Evolutionary conservation across 53 echinoderm and acorn worm species (phyloP).

Genomic region (Henricia sp.): DNA sequence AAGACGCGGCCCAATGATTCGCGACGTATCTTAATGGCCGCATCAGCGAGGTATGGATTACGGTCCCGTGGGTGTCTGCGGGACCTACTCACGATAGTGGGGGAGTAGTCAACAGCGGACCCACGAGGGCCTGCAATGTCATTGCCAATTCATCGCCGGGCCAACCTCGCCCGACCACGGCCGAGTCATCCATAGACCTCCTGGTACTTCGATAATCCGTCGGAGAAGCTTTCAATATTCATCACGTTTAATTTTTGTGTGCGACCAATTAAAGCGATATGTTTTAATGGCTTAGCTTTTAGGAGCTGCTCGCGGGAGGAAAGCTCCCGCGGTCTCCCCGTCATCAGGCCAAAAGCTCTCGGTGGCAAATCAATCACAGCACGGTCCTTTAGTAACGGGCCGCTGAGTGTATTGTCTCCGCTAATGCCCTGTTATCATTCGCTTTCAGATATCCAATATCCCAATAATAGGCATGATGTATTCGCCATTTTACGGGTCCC

Average conservation of each 20-base stretch:
- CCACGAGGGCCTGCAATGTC: slow-evolving; percentile 43
- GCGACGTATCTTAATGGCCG: slow-evolving; percentile 25
- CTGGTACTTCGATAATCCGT: slow-evolving; percentile 20
- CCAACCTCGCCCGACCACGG: background rate
- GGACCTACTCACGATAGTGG: slow-evolving; percentile 20
- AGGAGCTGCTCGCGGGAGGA: slow-evolving; percentile 25
- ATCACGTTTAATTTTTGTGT: background rate
- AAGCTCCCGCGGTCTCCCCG: slow-evolving; percentile 6
- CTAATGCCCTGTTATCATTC: slow-evolving; percentile 27
- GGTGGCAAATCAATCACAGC: slow-evolving; percentile 50
- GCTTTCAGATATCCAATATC: slow-evolving; percentile 16
- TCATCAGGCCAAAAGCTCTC: slow-evolving; percentile 49
- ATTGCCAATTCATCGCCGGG: slow-evolving; percentile 26
- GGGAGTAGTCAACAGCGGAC: slow-evolving; percentile 7
- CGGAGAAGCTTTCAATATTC: slow-evolving; percentile 35
- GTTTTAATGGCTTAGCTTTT: slow-evolving; percentile 67
- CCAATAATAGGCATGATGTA: slow-evolving; percentile 27
- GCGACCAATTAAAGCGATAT: slow-evolving; percentile 67
- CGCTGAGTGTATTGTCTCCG: slow-evolving; percentile 23
- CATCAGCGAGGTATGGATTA: slow-evolving; percentile 37
- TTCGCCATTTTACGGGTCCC: slow-evolving; percentile 15
- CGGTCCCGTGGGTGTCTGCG: slow-evolving; percentile 30
- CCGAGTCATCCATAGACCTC: background rate
- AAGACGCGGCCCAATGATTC: background rate
- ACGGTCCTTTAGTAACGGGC: slow-evolving; percentile 18